Conservation (phyloP, 2,888 invertebrate genomes). For the Phyto melanocephala region DNA sequence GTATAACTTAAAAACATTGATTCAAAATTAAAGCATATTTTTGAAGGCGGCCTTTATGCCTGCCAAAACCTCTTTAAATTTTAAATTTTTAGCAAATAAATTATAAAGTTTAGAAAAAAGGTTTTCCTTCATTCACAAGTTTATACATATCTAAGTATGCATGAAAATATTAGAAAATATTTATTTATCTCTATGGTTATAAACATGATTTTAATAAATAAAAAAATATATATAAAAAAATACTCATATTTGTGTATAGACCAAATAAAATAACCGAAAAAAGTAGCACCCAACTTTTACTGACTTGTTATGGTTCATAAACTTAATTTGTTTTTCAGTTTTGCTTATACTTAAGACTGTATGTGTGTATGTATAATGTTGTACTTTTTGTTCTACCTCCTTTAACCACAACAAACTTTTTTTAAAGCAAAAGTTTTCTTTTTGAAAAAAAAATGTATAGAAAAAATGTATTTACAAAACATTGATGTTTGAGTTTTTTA, state of each 20-base stretch:
- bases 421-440: neutral
- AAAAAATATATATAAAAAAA: neutral
- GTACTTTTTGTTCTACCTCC: neutral
- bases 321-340: constrained; percentile 39
- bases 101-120: no score
- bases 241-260: neutral
- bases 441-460: neutral
- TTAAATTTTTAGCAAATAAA: no score
- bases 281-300: neutral
- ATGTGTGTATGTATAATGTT: no score
- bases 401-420: constrained; percentile 18
- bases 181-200: neutral
- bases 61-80: no score
- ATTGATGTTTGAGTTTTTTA: constrained; percentile 36
- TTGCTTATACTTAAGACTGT: neutral
- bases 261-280: neutral
- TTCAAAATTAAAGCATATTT: no score
- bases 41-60: no score
- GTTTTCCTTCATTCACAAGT: no score
- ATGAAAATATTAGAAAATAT: neutral
- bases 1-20: no score
- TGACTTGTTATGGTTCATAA: constrained; percentile 47
- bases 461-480: constrained; percentile 35
- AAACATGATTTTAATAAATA: neutral
- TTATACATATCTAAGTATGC: no score